Conservation (phyloP, 2,888 invertebrate species). For the Linyphia triangularis region DNA sequence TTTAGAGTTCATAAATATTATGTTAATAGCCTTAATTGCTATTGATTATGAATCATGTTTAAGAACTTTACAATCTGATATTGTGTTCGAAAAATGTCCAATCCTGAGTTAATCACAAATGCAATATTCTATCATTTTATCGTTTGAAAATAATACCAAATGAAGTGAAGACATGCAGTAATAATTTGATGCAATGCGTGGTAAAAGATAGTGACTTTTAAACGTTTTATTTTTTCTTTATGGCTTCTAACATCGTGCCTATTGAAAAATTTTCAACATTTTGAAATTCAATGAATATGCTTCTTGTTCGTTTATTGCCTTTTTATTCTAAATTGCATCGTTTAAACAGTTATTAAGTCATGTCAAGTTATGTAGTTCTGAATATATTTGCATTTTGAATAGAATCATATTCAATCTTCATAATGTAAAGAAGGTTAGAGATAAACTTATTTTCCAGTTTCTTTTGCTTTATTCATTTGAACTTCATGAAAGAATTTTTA, state of each 20-base stretch:
- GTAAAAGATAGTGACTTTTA: background rate
- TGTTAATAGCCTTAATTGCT: background rate
- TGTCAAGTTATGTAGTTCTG: constrained; percentile 12
- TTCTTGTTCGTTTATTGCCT: background rate
- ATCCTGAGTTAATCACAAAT: too few species aligned
- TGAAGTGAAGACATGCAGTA: background rate
- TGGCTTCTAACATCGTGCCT: background rate
- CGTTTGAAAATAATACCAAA: background rate
- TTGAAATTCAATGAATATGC: background rate
- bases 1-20: background rate
- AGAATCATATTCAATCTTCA: background rate
- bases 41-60: background rate
- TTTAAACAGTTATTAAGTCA: constrained; percentile 27
- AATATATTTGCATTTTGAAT: constrained; percentile 30
- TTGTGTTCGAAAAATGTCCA: background rate
- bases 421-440: background rate
- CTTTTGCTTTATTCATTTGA: background rate
- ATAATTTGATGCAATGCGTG: background rate
- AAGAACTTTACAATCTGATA: too few species aligned
- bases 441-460: background rate
- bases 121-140: background rate
- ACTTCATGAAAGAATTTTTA: background rate
- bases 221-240: background rate
- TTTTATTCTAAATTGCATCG: constrained; percentile 12
- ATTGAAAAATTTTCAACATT: background rate